A percentile compares a stretch with the other conserved stretches of the same genome.
Conservation (phyloP, 2,888 invertebrate genomes). For the Caenorhabditis auriculariae region DNA sequence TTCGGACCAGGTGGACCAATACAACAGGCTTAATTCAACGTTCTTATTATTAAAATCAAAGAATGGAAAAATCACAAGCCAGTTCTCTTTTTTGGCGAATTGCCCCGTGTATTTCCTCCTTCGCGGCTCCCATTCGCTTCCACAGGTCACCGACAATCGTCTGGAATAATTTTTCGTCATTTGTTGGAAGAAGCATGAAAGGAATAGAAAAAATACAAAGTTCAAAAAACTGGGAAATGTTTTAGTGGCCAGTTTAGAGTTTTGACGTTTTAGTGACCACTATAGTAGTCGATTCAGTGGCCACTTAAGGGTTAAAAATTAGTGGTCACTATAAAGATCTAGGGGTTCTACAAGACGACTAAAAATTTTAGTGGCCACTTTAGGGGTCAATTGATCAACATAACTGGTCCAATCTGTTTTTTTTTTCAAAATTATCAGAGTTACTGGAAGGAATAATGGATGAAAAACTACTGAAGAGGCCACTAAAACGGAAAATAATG, state of each 20-base stretch:
- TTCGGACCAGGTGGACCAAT: conserved; percentile 35
- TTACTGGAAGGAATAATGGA: no score
- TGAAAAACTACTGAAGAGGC: no score
- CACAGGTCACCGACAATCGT: conserved; percentile 16
- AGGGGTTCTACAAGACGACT: neutral
- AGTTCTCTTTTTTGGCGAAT: conserved; percentile 19
- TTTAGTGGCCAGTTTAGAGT: no score
- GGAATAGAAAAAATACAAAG: no score
- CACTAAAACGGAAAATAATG: no score
- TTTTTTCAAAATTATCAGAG: no score
- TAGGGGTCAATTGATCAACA: no score
- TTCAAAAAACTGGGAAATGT: neutral
- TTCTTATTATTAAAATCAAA: neutral
- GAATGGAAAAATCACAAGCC: neutral
- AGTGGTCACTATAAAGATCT: neutral
- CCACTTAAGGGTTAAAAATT: conserved; percentile 8
- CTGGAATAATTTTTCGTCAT: neutral
- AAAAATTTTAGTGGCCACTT: no score
- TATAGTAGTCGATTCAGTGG: no score
- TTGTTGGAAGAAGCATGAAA: neutral
- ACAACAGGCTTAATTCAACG: conserved; percentile 25
- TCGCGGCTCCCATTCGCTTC: conserved; percentile 17
- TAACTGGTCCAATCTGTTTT: no score
- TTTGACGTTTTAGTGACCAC: no score
- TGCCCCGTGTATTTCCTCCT: conserved; percentile 15